Evolutionary conservation across 2,888 invertebrate genomes (phyloP).

Genomic region (Desoria tigrina): DNA sequence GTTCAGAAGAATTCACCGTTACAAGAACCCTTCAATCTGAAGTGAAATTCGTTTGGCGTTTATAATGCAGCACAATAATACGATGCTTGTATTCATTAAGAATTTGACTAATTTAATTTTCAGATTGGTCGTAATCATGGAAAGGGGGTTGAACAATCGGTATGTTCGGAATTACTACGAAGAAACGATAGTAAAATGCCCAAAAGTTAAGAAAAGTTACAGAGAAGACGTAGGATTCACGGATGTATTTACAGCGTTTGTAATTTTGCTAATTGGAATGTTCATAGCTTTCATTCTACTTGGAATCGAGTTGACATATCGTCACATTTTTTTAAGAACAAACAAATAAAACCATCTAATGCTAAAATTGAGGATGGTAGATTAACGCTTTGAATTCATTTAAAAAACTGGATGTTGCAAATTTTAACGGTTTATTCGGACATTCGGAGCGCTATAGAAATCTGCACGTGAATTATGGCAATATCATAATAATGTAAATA

Average conservation of each 20-base stretch:
- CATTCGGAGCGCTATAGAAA: too few relatives aligned
- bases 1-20: constrained; percentile 30
- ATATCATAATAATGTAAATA: too few relatives aligned
- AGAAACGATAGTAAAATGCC: constrained; percentile 26
- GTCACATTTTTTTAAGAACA: too few relatives aligned
- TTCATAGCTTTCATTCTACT: not conserved
- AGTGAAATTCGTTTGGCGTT: constrained; percentile 11
- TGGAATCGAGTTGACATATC: not conserved
- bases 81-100: not conserved
- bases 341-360: too few relatives aligned
- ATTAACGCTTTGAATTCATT: too few relatives aligned
- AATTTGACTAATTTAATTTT: not conserved
- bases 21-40: constrained; percentile 31
- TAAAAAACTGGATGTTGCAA: too few relatives aligned
- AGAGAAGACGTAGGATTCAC: constrained; percentile 22
- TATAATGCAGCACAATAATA: not conserved
- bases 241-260: constrained; percentile 26
- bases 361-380: too few relatives aligned
- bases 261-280: constrained; percentile 6
- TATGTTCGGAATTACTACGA: constrained; percentile 26
- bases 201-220: constrained; percentile 15
- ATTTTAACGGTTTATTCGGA: too few relatives aligned
- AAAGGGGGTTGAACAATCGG: constrained; percentile 30
- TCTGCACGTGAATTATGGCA: too few relatives aligned
- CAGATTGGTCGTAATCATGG: constrained; percentile 32